phyloP scores from a whole-genome alignment of 2,113 vertebrate species.

The Trogon melanurus region DNA sequence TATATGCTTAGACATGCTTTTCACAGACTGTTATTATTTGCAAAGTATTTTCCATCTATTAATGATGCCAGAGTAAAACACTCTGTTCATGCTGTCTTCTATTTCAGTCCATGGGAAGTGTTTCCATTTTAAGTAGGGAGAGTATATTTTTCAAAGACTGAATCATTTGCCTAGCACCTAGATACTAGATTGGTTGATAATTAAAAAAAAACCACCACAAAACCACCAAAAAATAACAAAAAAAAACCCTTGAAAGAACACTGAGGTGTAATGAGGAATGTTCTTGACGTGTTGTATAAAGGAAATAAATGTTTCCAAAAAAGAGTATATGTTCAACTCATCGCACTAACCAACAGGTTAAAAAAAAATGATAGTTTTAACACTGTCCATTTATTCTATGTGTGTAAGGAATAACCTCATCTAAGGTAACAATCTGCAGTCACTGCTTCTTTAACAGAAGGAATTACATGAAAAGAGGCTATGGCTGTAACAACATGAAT shows the following conservation, averaged over 20 bases:
- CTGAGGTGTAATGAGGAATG: neutral
- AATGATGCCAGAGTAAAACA: neutral
- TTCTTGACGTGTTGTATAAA: neutral
- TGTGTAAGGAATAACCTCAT: neutral
- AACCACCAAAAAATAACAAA: too few relatives aligned
- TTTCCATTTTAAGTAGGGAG: neutral
- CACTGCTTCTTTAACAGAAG: neutral
- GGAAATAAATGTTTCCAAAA: neutral
- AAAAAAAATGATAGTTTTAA: neutral
- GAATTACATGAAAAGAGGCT: neutral
- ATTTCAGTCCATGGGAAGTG: neutral
- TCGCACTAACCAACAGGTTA: neutral
- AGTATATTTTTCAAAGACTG: neutral
- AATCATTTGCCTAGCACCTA: neutral
- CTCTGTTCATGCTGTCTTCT: neutral
- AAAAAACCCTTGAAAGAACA: neutral
- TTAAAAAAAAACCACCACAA: neutral
- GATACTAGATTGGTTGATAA: neutral
- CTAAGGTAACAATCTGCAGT: neutral
- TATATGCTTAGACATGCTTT: neutral
- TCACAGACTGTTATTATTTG: rapidly evolving
- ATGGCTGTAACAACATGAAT: neutral
- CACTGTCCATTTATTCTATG: neutral
- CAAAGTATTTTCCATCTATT: neutral
- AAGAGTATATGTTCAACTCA: neutral